Percentiles rank a stretch among this genome's conserved stretches.
phyloP scores from a whole-genome alignment of 2,888 invertebrate genomes.

The Agapostemon virescens region DNA sequence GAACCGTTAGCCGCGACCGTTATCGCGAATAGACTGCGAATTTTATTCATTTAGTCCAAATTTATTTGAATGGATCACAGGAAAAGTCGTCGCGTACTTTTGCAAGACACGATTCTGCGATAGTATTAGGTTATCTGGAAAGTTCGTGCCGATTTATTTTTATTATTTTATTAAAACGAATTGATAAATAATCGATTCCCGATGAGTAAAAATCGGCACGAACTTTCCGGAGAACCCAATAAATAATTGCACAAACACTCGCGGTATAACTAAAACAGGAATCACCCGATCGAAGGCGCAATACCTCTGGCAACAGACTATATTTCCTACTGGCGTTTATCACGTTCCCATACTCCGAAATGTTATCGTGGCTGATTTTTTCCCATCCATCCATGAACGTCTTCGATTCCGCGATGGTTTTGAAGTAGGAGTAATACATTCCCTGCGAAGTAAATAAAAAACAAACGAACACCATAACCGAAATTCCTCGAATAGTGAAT shows the following conservation, averaged over 20 bases:
- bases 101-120: too few relatives aligned
- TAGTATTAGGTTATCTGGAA: too few relatives aligned
- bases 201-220: too few relatives aligned
- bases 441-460: conserved; percentile 82
- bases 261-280: neutral
- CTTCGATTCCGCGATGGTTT: conserved; percentile 87
- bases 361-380: conserved; percentile 86
- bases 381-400: conserved; percentile 84
- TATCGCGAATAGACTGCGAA: neutral
- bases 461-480: conserved; percentile 39
- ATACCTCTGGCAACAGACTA: conserved; percentile 92
- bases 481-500: neutral
- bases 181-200: too few relatives aligned
- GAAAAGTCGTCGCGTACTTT: too few relatives aligned
- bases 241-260: neutral
- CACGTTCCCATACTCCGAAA: conserved; percentile 90
- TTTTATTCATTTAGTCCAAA: neutral
- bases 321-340: conserved; percentile 92
- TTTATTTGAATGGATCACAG: too few relatives aligned
- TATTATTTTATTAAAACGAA: too few relatives aligned
- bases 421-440: conserved; percentile 94
- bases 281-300: neutral
- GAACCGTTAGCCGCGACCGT: conserved; percentile 18
- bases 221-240: too few relatives aligned
- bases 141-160: too few relatives aligned